Percentiles rank a stretch among this genome's conserved stretches.
Conservation (phyloP, 2,797 vertebrate species). For the Aeoliscus strigatus region DNA sequence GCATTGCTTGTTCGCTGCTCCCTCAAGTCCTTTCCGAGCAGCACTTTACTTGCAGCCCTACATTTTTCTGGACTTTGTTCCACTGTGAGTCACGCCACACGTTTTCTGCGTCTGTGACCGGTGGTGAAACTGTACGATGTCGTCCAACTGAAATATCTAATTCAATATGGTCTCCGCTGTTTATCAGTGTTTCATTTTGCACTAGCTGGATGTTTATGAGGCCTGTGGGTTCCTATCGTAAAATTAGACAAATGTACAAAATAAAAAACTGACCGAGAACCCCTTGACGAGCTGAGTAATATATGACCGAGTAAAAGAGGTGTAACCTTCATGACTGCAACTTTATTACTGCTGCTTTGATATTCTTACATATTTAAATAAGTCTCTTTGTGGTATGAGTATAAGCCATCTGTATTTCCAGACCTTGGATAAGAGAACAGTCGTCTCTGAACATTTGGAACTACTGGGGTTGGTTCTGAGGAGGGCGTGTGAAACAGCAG, state of each 20-base stretch:
- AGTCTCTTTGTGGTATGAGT: not conserved
- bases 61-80: slow-evolving; percentile 46
- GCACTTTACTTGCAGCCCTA: slow-evolving; percentile 65
- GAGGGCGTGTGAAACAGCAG: slow-evolving; percentile 56
- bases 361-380: not conserved
- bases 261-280: not conserved
- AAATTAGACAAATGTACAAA: slow-evolving; percentile 3
- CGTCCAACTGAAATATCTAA: too few species aligned
- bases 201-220: not conserved
- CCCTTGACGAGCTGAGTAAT: too few species aligned
- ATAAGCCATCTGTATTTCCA: slow-evolving; percentile 41
- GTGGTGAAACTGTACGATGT: slow-evolving; percentile 13
- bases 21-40: slow-evolving; percentile 58
- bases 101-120: slow-evolving; percentile 16
- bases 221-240: not conserved
- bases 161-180: not conserved
- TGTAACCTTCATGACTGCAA: too few species aligned
- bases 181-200: not conserved
- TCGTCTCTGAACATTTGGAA: slow-evolving; percentile 26
- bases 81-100: slow-evolving; percentile 28
- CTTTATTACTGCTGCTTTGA: not conserved
- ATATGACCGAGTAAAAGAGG: too few species aligned
- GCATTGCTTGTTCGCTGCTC: slow-evolving; percentile 57
- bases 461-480: slow-evolving; percentile 12
- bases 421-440: slow-evolving; percentile 55